Conservation (phyloP, 1,140 invertebrate genomes). For the Orchesella cincta region DNA sequence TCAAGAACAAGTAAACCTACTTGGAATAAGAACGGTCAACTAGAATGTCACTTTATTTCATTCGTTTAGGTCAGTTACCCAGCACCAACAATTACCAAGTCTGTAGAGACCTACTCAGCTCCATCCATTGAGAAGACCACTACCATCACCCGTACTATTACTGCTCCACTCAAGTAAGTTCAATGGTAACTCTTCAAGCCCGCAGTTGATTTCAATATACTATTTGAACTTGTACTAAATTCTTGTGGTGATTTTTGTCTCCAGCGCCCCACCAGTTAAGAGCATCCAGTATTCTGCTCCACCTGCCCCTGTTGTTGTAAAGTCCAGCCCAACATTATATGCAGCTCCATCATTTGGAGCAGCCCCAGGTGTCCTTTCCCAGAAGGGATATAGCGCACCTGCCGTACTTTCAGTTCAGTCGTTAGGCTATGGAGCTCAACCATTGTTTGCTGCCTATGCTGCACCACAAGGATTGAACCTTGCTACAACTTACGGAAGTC, state of each 20-base stretch:
- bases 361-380: constrained; percentile 28
- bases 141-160: constrained; percentile 33
- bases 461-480: background rate
- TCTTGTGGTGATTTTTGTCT: no score
- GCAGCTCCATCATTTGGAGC: background rate
- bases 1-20: background rate
- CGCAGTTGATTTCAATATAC: no score
- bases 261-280: constrained; percentile 8
- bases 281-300: constrained; percentile 40
- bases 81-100: constrained; percentile 47
- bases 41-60: background rate
- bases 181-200: background rate
- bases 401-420: background rate
- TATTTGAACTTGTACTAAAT: no score
- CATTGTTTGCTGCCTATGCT: constrained; percentile 6
- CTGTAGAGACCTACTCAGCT: constrained; percentile 48
- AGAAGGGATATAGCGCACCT: constrained; percentile 35
- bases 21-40: background rate
- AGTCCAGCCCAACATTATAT: background rate
- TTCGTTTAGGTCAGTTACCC: constrained; percentile 41
- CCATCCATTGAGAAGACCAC: constrained; percentile 51
- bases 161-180: constrained; percentile 20
- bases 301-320: constrained; percentile 22
- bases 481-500: constrained; percentile 17
- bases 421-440: background rate